These are phyloP conservation scores for Alfaro cultratus DNA, from an alignment of 2,797 vertebrate species.

Conservation along the genomic window DNA sequence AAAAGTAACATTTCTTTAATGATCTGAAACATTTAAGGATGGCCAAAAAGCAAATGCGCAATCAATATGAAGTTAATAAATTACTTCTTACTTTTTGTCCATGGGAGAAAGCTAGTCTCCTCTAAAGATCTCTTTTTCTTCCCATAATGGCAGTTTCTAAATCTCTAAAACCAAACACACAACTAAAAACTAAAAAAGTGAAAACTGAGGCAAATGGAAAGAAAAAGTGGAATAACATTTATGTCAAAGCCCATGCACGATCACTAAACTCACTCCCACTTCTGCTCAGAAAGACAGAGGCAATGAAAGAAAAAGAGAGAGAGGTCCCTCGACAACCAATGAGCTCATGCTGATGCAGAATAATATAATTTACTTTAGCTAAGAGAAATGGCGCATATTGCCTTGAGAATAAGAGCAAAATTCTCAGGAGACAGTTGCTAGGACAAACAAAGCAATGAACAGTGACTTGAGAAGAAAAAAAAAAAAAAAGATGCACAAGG, in stretches of 20 bases:
- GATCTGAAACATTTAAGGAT: neutral
- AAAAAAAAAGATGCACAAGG: conserved; percentile 8
- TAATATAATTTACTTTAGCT: neutral
- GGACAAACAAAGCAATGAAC: conserved; percentile 14
- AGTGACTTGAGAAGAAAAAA: conserved; percentile 2
- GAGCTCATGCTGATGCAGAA: neutral
- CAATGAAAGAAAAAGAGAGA: no score
- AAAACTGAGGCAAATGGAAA: neutral
- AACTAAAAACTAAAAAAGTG: neutral
- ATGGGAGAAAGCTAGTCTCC: no score
- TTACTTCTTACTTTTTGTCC: no score
- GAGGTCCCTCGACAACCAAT: neutral
- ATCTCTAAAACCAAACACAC: neutral
- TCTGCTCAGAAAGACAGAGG: neutral
- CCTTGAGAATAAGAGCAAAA: conserved; percentile 4
- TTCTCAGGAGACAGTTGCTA: conserved; percentile 11
- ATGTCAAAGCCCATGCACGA: neutral
- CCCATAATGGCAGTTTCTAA: neutral
- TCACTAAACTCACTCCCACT: neutral
- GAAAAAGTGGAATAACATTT: neutral
- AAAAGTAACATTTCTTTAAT: no score
- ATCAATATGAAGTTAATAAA: neutral
- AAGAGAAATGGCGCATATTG: neutral
- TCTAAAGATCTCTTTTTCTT: no score
- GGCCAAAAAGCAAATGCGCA: neutral